Evolutionary conservation across 2,888 invertebrate genomes (phyloP).

Genomic region (Platypus cylindrus): DNA sequence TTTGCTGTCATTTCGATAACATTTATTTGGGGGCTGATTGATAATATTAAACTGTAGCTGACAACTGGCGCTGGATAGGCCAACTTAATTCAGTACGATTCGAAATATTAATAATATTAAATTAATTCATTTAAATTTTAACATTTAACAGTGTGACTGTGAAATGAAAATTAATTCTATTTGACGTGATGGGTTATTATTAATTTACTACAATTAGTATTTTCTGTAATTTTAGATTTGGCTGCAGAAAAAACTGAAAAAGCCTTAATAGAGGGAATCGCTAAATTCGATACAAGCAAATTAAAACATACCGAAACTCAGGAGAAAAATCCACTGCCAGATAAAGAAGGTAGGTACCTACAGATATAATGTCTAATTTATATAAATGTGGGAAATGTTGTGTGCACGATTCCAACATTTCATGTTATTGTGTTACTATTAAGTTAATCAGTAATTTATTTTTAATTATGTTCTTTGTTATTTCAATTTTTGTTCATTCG

Average conservation of each 20-base stretch:
- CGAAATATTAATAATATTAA: slow-evolving; percentile 1
- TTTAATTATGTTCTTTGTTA: too few species aligned
- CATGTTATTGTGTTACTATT: too few species aligned
- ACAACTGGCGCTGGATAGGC: too few species aligned
- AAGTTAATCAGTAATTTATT: too few species aligned
- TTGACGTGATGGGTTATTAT: background rate
- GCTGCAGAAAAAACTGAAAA: slow-evolving; percentile 76
- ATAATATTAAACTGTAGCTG: too few species aligned
- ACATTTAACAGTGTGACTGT: background rate
- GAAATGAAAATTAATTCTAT: background rate
- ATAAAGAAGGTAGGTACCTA: slow-evolving; percentile 66
- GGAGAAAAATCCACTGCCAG: slow-evolving; percentile 87
- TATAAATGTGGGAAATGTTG: too few species aligned
- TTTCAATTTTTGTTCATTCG: too few species aligned
- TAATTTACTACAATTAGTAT: background rate
- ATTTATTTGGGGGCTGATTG: too few species aligned
- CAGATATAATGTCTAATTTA: too few species aligned
- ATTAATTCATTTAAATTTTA: slow-evolving; percentile 2
- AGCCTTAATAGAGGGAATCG: slow-evolving; percentile 74
- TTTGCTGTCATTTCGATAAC: too few species aligned
- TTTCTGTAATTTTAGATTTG: slow-evolving; percentile 52
- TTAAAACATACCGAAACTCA: slow-evolving; percentile 85
- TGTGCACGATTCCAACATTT: too few species aligned
- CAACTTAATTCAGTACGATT: background rate
- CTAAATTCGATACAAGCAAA: slow-evolving; percentile 68